Evolutionary conservation across 2,797 vertebrate species (phyloP).

Genomic region (Peromyscus aztecus): DNA sequence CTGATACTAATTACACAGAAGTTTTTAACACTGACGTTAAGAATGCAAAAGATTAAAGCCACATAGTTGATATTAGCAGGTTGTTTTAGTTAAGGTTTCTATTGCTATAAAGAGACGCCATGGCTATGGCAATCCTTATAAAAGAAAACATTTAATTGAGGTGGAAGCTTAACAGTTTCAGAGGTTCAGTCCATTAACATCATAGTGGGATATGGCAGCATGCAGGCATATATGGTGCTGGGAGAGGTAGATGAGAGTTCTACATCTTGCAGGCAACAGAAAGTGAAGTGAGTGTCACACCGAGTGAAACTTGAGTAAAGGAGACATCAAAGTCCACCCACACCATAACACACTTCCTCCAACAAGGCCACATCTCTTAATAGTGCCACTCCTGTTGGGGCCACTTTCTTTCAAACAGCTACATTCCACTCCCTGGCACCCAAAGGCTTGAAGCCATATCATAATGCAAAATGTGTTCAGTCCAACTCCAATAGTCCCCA

Average conservation of each 20-base stretch:
- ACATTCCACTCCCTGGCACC: not conserved
- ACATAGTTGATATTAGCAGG: constrained; percentile 1
- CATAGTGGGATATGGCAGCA: not conserved
- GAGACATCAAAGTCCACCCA: not conserved
- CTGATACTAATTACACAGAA: constrained; percentile 38
- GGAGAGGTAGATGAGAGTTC: not conserved
- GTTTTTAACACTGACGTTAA: constrained; percentile 33
- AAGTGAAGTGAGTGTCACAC: not conserved
- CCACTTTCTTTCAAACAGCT: not conserved
- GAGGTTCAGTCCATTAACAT: not conserved
- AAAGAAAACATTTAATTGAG: not conserved
- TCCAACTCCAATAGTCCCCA: too few species aligned
- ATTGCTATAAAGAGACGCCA: not conserved
- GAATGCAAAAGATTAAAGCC: constrained; percentile 24
- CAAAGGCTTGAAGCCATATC: too few species aligned
- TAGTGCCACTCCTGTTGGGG: not conserved
- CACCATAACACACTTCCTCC: not conserved
- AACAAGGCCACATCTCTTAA: not conserved
- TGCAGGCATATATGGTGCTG: not conserved
- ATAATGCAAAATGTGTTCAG: too few species aligned
- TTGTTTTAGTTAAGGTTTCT: not conserved
- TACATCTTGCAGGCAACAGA: not conserved
- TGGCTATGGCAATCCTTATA: not conserved
- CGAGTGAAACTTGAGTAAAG: not conserved
- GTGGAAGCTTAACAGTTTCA: not conserved